A percentile compares a stretch with the other conserved stretches of the same genome.
These are phyloP conservation scores for Pseudochaenichthys georgianus DNA, from an alignment of 2,797 vertebrate genomes.

Conservation along the genomic window DNA sequence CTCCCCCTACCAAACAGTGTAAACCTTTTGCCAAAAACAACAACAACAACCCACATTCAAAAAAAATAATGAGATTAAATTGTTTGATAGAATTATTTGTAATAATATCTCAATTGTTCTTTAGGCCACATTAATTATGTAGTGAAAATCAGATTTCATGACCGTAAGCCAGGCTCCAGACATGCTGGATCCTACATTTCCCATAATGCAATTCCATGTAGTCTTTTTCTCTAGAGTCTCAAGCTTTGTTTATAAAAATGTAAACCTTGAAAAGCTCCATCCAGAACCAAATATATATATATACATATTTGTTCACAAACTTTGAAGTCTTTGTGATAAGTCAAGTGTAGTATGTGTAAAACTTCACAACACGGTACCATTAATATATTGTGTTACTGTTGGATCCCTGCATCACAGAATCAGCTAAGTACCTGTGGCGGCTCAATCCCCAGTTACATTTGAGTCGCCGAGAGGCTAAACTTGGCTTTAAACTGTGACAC, in stretches of 20 bases:
- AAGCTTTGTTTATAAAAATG: not conserved
- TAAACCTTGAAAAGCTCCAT: not conserved
- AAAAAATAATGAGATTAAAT: too few species aligned
- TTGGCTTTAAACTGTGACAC: too few species aligned
- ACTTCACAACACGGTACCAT: not conserved
- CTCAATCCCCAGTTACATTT: too few species aligned
- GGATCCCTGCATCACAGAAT: not conserved
- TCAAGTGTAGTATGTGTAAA: not conserved
- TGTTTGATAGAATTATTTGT: too few species aligned
- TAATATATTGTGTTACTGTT: not conserved
- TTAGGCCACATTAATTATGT: too few species aligned
- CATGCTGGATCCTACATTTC: not conserved
- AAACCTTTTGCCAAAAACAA: too few species aligned
- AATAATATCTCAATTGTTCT: too few species aligned
- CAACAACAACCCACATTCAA: too few species aligned
- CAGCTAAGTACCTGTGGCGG: not conserved
- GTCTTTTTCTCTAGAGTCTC: not conserved
- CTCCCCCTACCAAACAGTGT: too few species aligned
- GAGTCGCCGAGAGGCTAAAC: too few species aligned
- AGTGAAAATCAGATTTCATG: too few species aligned
- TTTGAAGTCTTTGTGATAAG: not conserved
- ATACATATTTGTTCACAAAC: not conserved
- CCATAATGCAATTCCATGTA: not conserved
- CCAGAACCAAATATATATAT: not conserved
- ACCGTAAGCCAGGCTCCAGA: not conserved